A percentile compares a stretch with the other conserved stretches of the same genome.
Evolutionary conservation across 2,797 vertebrate genomes (phyloP).

Genomic region (Antennarius maculatus): DNA sequence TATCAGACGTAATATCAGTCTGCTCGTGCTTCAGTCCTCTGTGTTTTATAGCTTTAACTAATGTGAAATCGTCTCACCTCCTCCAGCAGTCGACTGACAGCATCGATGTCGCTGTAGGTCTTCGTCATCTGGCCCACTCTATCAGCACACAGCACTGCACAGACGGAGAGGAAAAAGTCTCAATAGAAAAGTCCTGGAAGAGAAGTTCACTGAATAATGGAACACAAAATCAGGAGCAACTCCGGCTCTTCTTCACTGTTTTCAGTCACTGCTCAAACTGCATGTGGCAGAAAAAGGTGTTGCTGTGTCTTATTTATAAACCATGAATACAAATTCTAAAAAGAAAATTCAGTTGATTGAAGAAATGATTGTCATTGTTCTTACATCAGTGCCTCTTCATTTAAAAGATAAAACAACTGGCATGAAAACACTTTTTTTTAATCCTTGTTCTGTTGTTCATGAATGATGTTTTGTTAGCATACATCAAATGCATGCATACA

Average conservation of each 20-base stretch:
- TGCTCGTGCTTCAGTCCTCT: not conserved
- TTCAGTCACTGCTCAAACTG: not conserved
- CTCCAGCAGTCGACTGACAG: constrained; percentile 96
- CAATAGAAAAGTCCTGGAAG: not conserved
- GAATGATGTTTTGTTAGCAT: too few species aligned
- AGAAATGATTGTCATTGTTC: not conserved
- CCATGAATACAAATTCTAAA: too few species aligned
- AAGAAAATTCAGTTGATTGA: not conserved
- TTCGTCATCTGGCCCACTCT: constrained; percentile 99
- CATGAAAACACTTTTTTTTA: too few species aligned
- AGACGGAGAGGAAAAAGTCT: not conserved
- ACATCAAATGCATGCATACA: too few species aligned
- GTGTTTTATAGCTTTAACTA: constrained; percentile 1
- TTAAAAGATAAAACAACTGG: not conserved
- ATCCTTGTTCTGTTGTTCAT: too few species aligned
- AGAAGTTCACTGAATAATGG: not conserved
- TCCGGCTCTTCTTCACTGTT: not conserved
- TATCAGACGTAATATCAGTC: constrained; percentile 7
- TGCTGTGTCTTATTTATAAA: not conserved
- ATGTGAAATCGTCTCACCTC: constrained; percentile 83
- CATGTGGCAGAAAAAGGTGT: not conserved
- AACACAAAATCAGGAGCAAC: not conserved
- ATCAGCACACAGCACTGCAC: constrained; percentile 95
- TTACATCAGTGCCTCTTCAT: not conserved
- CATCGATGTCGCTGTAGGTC: constrained; percentile 98